Conservation (phyloP, 2,888 invertebrate species). For the Apamea monoglypha region DNA sequence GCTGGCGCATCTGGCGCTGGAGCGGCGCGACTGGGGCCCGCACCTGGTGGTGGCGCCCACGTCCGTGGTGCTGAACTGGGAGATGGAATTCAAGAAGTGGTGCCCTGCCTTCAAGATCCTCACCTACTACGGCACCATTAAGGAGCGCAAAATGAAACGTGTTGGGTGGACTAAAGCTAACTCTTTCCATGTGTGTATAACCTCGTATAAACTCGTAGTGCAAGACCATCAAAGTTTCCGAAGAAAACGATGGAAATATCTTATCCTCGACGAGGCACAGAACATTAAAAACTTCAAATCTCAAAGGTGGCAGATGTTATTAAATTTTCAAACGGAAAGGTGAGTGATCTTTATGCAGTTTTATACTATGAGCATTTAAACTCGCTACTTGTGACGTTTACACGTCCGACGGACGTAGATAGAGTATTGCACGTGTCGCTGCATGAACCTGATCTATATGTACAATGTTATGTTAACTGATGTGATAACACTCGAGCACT, state of each 20-base stretch:
- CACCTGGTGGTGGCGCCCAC: slow-evolving; percentile 99
- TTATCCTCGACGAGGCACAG: slow-evolving; percentile 99
- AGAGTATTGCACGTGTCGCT: background rate
- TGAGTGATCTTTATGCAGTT: slow-evolving; percentile 77
- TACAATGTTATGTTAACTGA: background rate
- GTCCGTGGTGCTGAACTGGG: slow-evolving; percentile 99
- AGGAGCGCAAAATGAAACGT: slow-evolving; percentile 97
- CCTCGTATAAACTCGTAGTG: slow-evolving; percentile 99
- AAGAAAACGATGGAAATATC: slow-evolving; percentile 99
- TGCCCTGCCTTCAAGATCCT: slow-evolving; percentile 99
- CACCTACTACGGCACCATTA: slow-evolving; percentile 99
- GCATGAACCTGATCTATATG: background rate
- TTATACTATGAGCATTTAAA: background rate
- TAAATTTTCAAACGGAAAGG: slow-evolving; percentile 98
- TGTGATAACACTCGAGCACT: background rate
- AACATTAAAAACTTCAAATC: slow-evolving; percentile 99
- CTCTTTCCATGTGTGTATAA: slow-evolving; percentile 99
- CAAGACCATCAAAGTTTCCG: slow-evolving; percentile 99
- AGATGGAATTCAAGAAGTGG: slow-evolving; percentile 99
- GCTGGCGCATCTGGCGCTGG: slow-evolving; percentile 97
- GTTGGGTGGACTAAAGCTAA: slow-evolving; percentile 99
- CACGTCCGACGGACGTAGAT: background rate
- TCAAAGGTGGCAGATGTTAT: slow-evolving; percentile 98
- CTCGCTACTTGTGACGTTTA: background rate
- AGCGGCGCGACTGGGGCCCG: slow-evolving; percentile 98